Percentiles rank a stretch among this genome's conserved stretches.
These are phyloP conservation scores for Parasteatoda lunata DNA, from an alignment of 2,888 invertebrate genomes.

Conservation along the genomic window DNA sequence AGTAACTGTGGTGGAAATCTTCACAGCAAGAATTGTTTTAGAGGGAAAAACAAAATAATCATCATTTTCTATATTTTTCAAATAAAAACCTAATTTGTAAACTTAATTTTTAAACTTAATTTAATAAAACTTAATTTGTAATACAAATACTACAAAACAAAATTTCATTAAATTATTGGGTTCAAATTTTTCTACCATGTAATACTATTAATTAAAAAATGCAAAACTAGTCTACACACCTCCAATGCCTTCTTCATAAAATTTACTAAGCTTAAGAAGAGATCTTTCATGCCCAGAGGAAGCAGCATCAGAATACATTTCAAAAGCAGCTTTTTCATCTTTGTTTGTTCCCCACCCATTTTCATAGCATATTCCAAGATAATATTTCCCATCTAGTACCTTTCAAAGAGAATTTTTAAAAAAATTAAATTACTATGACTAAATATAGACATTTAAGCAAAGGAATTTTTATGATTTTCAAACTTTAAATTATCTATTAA, in stretches of 20 bases:
- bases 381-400: conserved; percentile 58
- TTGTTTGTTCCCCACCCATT: conserved; percentile 58
- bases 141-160: not conserved
- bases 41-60: not conserved
- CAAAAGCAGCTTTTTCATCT: conserved; percentile 33
- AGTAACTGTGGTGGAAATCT: too few species aligned
- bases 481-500: too few species aligned
- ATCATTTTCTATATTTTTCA: not conserved
- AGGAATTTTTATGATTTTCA: too few species aligned
- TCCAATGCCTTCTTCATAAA: conserved; percentile 53
- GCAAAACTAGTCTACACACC: conserved; percentile 17
- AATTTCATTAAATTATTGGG: not conserved
- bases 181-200: not conserved
- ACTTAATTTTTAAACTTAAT: not conserved
- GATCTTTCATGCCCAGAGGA: conserved; percentile 41
- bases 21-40: too few species aligned
- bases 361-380: conserved; percentile 65
- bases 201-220: not conserved
- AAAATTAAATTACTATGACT: not conserved
- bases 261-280: conserved; percentile 26
- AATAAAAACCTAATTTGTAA: not conserved
- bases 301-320: conserved; percentile 40
- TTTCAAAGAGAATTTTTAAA: conserved; percentile 2
- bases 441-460: not conserved
- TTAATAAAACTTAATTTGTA: not conserved